Evolutionary conservation across 2,113 vertebrate genomes (phyloP), one percentile per base, ranked within the genome.

Genomic region (Camelus bactrianus): DNA sequence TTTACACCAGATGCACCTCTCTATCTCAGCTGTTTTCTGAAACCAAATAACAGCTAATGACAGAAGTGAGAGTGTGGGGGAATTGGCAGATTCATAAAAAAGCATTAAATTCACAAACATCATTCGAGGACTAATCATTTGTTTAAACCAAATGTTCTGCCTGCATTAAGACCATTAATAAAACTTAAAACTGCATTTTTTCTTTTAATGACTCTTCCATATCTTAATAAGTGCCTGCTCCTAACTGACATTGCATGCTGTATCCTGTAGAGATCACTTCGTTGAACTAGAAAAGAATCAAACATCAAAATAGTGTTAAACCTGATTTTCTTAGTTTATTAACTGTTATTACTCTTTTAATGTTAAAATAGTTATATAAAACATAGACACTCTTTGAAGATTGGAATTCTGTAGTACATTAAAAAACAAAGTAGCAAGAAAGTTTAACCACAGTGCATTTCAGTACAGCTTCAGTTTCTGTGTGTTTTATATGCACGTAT

Each of bases 341-440:
- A 93, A 65, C 8, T 80, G 26, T n/a, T 60, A 5, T 93, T 83
- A 88, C 7, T 70, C 20, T 0, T n/a, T 87, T 20, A 28, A 8
- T 91, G 30, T 91, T 81, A 91, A 50, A 54, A 56, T 87, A 38
- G 80, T 91, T 94, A 38, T 6, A 32, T 88, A 50, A 95, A 86
- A 70, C 84, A 84, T 13, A 69, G 24, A 0, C 35, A 56, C 1
- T 73, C 6, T 77, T 89, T 38, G 56, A 65, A 64, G 24, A 69
- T 84, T 80, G 46, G 2, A 50, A 24, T 70, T 95, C 38, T 54
- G 13, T 60, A 38, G 4, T 79, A 60, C 62, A 75, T 9, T 35
- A 46, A 89, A 76, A 90, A 48, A 12, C 52, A 85, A 67, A 56
- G 22, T 52, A 46, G 14, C 11, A 92, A 72, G 19, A 89, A 81